A percentile compares a stretch with the other conserved stretches of the same genome.
These are phyloP conservation scores for Dicyrtomina minuta DNA, from an alignment of 2,888 invertebrate genomes.

Conservation along the genomic window DNA sequence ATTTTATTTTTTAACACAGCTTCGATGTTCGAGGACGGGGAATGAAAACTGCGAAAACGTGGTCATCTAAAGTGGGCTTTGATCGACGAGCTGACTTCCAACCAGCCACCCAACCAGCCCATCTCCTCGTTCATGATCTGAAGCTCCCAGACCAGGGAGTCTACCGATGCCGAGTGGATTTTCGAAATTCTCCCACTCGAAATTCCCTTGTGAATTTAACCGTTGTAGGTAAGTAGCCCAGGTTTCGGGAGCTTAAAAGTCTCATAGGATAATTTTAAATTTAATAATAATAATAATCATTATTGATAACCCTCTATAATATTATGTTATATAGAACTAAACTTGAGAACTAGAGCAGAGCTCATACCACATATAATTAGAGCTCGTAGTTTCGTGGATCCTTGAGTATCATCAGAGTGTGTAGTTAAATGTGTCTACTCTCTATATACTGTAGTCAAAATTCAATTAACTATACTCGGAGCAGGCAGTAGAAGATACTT, in stretches of 20 bases:
- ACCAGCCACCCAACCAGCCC: conserved; percentile 63
- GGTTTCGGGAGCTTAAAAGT: no score
- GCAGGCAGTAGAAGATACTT: not conserved
- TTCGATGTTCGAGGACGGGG: conserved; percentile 64
- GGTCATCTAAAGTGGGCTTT: conserved; percentile 64
- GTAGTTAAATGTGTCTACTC: no score
- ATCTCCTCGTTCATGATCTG: conserved; percentile 63
- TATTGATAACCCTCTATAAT: no score
- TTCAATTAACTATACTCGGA: not conserved
- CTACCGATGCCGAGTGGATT: conserved; percentile 69
- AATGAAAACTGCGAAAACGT: conserved; percentile 62
- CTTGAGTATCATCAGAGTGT: no score
- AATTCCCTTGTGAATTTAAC: conserved; percentile 74
- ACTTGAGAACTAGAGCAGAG: no score
- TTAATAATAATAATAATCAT: no score
- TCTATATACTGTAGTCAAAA: no score
- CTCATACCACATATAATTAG: no score
- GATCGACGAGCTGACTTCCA: conserved; percentile 64
- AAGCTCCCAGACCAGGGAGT: conserved; percentile 67
- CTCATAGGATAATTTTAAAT: no score
- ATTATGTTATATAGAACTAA: no score
- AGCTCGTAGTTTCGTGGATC: no score
- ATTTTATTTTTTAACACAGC: no score
- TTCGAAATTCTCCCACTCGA: conserved; percentile 71
- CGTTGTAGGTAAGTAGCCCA: conserved; percentile 66